A percentile compares a stretch with the other conserved stretches of the same genome.
Evolutionary conservation across 1,140 invertebrate genomes (phyloP).

Genomic region (Eriosoma lanigerum): DNA sequence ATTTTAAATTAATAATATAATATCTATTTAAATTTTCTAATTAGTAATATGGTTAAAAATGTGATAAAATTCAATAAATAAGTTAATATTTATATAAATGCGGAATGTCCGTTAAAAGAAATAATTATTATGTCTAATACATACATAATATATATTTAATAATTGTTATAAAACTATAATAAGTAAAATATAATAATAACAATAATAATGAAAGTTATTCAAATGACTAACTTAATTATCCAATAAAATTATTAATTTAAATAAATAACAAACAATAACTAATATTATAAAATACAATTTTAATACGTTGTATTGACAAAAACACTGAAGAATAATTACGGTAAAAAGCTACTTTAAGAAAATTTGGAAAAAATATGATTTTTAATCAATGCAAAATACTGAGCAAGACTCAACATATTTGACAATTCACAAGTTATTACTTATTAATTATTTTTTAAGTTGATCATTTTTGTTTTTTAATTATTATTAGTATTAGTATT

Average conservation of each 20-base stretch:
- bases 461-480: neutral
- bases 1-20: neutral
- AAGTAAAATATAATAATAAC: conserved; percentile 25
- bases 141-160: conserved; percentile 25
- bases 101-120: conserved; percentile 50
- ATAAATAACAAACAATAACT: conserved; percentile 48
- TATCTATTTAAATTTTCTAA: neutral
- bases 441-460: neutral
- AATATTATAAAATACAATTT: conserved; percentile 29
- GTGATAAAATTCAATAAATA: conserved; percentile 44
- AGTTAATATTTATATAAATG: conserved; percentile 38
- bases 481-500: conserved; percentile 15
- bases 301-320: conserved; percentile 19
- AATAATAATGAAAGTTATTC: conserved; percentile 34
- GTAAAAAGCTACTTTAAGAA: conserved; percentile 41
- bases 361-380: conserved; percentile 6
- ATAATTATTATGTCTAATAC: conserved; percentile 32
- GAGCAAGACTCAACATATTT: neutral
- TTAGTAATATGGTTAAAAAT: conserved; percentile 38
- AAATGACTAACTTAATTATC: conserved; percentile 31
- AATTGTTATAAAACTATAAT: conserved; percentile 24
- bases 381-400: conserved; percentile 14
- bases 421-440: neutral
- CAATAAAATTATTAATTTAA: conserved; percentile 39
- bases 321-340: conserved; percentile 6